These are phyloP conservation scores for Coregonus ussuriensis DNA, from an alignment of 2,797 vertebrate species.

Conservation along the genomic window DNA sequence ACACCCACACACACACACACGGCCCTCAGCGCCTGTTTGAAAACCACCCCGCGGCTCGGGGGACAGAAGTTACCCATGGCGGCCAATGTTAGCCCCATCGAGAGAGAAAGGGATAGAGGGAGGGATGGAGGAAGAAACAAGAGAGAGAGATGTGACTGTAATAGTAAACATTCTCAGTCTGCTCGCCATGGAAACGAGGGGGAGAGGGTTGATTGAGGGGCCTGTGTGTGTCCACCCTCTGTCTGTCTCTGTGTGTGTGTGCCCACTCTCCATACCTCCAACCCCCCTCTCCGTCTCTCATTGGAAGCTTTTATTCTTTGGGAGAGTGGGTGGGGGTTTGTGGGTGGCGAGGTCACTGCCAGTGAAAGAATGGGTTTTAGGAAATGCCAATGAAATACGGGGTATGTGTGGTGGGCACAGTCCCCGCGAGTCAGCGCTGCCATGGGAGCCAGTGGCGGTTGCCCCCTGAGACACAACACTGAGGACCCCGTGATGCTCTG, in stretches of 20 bases:
- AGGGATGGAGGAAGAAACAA: slow-evolving; percentile 24
- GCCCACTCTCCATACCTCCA: too few species aligned
- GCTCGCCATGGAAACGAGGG: slow-evolving; percentile 75
- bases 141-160: slow-evolving; percentile 64
- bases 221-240: slow-evolving; percentile 43
- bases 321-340: slow-evolving; percentile 1
- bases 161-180: slow-evolving; percentile 80
- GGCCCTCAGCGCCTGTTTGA: background rate
- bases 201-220: slow-evolving; percentile 60
- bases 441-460: slow-evolving; percentile 67
- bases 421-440: slow-evolving; percentile 29
- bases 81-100: background rate
- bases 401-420: background rate
- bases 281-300: background rate
- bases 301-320: background rate
- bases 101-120: slow-evolving; percentile 17
- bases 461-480: slow-evolving; percentile 47
- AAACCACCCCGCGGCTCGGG: slow-evolving; percentile 24
- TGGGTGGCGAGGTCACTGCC: slow-evolving; percentile 64
- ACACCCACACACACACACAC: slow-evolving; percentile 7
- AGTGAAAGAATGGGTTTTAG: slow-evolving; percentile 68
- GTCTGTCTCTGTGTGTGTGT: too few species aligned
- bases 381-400: slow-evolving; percentile 65
- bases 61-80: slow-evolving; percentile 48
- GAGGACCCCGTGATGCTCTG: slow-evolving; percentile 5